These are phyloP conservation scores for Damaliscus lunatus DNA, from an alignment of 2,113 vertebrate genomes.

Conservation along the genomic window DNA sequence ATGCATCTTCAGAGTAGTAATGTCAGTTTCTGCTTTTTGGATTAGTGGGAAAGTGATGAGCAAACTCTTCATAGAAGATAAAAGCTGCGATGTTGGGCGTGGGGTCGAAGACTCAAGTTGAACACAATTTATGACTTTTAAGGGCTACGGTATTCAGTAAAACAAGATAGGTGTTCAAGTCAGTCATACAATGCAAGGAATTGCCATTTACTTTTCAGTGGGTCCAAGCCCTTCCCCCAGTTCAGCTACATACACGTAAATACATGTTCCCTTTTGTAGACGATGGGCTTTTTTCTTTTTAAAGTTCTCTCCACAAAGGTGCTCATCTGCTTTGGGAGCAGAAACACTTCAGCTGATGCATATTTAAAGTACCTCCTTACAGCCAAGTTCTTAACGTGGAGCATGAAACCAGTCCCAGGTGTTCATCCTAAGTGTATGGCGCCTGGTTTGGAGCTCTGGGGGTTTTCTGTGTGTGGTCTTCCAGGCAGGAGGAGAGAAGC, in stretches of 20 bases:
- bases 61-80: background rate
- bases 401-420: background rate
- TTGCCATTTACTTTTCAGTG: background rate
- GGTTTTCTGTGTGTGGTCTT: background rate
- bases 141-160: background rate
- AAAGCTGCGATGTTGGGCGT: background rate
- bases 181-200: background rate
- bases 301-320: background rate
- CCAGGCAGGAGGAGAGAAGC: background rate
- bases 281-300: rapidly evolving
- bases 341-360: background rate
- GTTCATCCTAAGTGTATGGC: background rate
- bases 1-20: background rate
- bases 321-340: background rate
- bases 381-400: background rate
- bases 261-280: background rate
- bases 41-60: background rate
- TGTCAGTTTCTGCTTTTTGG: background rate
- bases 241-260: background rate
- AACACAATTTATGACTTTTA: background rate
- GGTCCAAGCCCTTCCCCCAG: background rate
- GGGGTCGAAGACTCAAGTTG: background rate
- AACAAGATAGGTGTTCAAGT: background rate
- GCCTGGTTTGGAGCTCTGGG: background rate
- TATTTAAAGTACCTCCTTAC: background rate